These are phyloP conservation scores for Lamellibrachia columna DNA, from an alignment of 2,888 invertebrate species.

Conservation along the genomic window DNA sequence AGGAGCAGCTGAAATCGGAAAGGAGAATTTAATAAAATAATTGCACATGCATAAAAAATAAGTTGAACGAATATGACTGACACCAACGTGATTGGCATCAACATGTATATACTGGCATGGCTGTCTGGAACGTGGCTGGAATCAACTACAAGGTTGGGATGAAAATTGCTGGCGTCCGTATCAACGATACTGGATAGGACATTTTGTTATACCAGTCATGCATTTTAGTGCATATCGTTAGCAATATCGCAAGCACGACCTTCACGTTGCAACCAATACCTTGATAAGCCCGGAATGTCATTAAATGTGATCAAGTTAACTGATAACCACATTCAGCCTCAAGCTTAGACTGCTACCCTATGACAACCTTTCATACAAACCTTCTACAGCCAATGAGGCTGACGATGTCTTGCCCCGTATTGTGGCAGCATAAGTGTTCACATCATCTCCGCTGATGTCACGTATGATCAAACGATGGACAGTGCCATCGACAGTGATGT, in stretches of 20 bases:
- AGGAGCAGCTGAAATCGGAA: conserved; percentile 38
- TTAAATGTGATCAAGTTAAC: no score
- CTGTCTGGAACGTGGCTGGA: neutral
- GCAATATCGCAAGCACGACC: no score
- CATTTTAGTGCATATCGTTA: no score
- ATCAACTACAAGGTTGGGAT: neutral
- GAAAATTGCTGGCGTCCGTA: no score
- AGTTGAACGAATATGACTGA: neutral
- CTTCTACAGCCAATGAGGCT: conserved; percentile 60
- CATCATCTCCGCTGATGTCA: conserved; percentile 72
- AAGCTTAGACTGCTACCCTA: neutral
- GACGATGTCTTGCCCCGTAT: conserved; percentile 57
- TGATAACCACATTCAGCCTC: neutral
- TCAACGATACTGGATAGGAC: neutral
- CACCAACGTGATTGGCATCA: neutral
- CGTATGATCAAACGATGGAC: conserved; percentile 84
- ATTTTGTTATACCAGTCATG: neutral
- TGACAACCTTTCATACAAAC: conserved; percentile 38
- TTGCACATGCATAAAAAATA: neutral
- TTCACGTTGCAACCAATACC: no score
- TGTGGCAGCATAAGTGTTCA: conserved; percentile 55
- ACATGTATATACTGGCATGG: neutral
- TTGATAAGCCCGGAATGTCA: no score
- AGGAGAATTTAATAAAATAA: neutral
- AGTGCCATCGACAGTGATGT: conserved; percentile 31